Evolutionary conservation across 2,797 vertebrate species (phyloP), one percentile per base, ranked within the genome.

Genomic region (Gymnothorax javanicus): DNA sequence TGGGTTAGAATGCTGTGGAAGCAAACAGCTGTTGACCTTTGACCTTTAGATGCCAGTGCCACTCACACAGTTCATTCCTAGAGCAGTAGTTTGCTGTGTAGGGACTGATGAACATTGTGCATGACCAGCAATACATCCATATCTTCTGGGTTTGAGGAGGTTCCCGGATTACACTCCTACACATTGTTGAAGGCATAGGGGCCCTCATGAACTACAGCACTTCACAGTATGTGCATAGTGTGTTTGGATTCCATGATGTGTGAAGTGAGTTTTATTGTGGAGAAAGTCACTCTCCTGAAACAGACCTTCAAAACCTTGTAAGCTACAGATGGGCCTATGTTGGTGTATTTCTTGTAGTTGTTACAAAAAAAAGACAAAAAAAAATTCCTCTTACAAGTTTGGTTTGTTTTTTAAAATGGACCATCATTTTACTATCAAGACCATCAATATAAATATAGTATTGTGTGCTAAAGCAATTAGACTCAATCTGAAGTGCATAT

Each of bases 201-300:
- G 33, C 33, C 2, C 33, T 43, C 33, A 43, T 43, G 33, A 43
- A 43, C 33, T 43, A 2, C 33, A 43, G 33, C 1, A 43, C 33
- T 43, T 1, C 33, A 43, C 33, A 25, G 84, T 91, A 88, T 85
- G 87, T 87, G 86, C 20, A 77, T 89, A 71, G 64, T 88, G 77
- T 82, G 50, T 86, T 59, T 82, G 33, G 27, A 79, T 27, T 62
- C 7, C 23, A 59, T 23, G 85, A 62, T 60, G n/a, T 0, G 11
- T 81, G 85, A 43, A 20, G 9, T 17, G 59, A 75, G 11, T 64
- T 54, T 64, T 81, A 75, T 54, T 50, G 13, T 12, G 3, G 23
- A 58, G 23, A 20, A 50, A 7, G 73, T 17, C 20, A 17, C 8
- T 23, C 12, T 23, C 50, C 52, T 23, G 50, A 81, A 81, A 54